Conservation (phyloP, 2,888 invertebrate genomes). For the Oeneis ivallda region DNA sequence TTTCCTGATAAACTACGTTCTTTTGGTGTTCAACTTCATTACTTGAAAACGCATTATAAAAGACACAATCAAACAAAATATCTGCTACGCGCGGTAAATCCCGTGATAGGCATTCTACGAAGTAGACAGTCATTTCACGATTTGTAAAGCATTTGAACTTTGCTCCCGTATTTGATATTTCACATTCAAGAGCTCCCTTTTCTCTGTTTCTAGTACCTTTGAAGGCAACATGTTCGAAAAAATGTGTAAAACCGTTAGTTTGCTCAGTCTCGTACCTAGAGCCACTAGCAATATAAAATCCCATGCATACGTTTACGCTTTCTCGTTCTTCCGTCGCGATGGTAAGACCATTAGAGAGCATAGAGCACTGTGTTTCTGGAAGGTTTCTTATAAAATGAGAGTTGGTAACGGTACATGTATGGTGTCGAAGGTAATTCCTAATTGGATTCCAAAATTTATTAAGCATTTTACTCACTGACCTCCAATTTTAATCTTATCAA, state of each 20-base stretch:
- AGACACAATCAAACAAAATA: conserved; percentile 95
- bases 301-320: conserved; percentile 76
- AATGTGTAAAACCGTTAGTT: conserved; percentile 66
- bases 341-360: conserved; percentile 90
- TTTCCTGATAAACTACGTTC: conserved; percentile 57
- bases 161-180: conserved; percentile 97
- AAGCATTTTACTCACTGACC: conserved; percentile 6
- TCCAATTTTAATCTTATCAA: background rate
- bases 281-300: conserved; percentile 62
- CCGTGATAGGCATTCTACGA: conserved; percentile 94
- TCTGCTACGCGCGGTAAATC: conserved; percentile 94
- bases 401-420: conserved; percentile 64
- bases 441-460: conserved; percentile 4
- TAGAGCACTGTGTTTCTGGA: conserved; percentile 90
- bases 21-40: conserved; percentile 63
- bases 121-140: conserved; percentile 97
- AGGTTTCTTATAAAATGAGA: conserved; percentile 80
- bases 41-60: conserved; percentile 84
- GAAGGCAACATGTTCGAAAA: conserved; percentile 69
- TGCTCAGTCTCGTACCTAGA: conserved; percentile 57
- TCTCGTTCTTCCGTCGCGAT: conserved; percentile 97
- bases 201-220: conserved; percentile 87
- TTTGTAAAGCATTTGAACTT: conserved; percentile 98
- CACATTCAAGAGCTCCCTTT: conserved; percentile 91
- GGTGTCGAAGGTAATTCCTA: background rate